Evolutionary conservation across 2,113 vertebrate genomes (phyloP), one percentile per base, ranked within the genome.

Genomic region (Nestor notabilis): DNA sequence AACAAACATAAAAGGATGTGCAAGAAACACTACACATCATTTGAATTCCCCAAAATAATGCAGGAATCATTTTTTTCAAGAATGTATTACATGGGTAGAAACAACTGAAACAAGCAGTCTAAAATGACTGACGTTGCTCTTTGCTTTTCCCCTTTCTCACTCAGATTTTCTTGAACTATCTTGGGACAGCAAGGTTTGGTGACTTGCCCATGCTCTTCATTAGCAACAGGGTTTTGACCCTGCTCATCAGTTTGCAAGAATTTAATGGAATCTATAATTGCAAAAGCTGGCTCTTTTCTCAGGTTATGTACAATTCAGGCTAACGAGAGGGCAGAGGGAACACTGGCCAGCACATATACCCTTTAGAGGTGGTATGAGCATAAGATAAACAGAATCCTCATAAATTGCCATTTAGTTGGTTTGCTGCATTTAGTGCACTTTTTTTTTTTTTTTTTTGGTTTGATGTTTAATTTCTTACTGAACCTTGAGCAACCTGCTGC

Each of bases 401-500:
- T 8, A 25, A 71, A 60, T 8, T 19, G 16, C 10, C 15, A 14
- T 77, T 77, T 20, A 56, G 79, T 21, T 76, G 35, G 11, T 86
- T 37, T 66, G 13, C 47, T 77, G 47, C 53, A 46, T 78, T 83
- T 74, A 89, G 46, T 90, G 50, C 68, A 66, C 49, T 8, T 1
- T 3, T 60, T 46, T 49, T 46, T n/a, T n/a, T n/a, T n/a, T 78
- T 49, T 46, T 91, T 72, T 77, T 95, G 75, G 94, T 74, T 77
- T 95, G 76, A 95, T 90, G 50, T 93, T 96, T 95, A 87, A 95
- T 96, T 92, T 90, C 83, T 83, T 29, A 75, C 76, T 89, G 93
- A 93, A 92, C 86, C 89, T 95, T 95, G 80, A 83, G 83, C 1
- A 1, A 87, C 72, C 85, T 9, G 1, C 79, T 27, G 83, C 64